phyloP scores from a whole-genome alignment of 2,113 vertebrate genomes.

The Clupea harengus region DNA sequence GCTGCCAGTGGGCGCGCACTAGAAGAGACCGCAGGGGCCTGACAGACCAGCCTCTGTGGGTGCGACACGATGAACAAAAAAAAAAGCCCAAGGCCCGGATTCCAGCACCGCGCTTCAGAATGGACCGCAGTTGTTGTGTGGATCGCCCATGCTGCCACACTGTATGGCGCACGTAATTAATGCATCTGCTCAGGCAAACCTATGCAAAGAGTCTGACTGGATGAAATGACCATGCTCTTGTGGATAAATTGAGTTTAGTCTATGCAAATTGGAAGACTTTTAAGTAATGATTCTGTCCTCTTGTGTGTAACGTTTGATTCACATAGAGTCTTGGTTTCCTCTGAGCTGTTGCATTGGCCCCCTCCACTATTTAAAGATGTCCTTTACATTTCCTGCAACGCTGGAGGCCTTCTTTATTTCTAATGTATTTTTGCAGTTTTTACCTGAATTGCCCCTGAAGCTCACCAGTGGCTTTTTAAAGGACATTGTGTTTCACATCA shows the following conservation, averaged over 20 bases:
- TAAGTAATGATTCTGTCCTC: background rate
- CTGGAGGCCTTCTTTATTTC: background rate
- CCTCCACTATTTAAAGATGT: background rate
- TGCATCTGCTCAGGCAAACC: background rate
- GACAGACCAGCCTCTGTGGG: conserved; percentile 61
- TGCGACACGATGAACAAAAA: background rate
- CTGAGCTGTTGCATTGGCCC: background rate
- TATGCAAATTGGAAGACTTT: background rate
- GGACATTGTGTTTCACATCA: background rate
- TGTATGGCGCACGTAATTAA: background rate
- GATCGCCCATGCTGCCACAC: background rate
- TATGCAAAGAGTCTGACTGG: background rate
- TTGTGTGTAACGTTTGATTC: background rate
- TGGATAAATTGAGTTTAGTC: background rate
- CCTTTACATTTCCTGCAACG: background rate
- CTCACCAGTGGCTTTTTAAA: no score
- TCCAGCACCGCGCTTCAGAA: background rate
- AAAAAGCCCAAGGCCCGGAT: background rate
- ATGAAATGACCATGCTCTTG: background rate
- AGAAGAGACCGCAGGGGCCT: conserved; percentile 35
- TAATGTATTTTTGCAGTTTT: background rate
- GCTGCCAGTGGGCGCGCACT: conserved; percentile 60
- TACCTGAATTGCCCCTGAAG: background rate
- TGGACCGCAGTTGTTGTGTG: background rate
- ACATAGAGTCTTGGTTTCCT: background rate